These are phyloP conservation scores for Stomorhina lunata DNA, from an alignment of 2,888 invertebrate species.

Conservation along the genomic window DNA sequence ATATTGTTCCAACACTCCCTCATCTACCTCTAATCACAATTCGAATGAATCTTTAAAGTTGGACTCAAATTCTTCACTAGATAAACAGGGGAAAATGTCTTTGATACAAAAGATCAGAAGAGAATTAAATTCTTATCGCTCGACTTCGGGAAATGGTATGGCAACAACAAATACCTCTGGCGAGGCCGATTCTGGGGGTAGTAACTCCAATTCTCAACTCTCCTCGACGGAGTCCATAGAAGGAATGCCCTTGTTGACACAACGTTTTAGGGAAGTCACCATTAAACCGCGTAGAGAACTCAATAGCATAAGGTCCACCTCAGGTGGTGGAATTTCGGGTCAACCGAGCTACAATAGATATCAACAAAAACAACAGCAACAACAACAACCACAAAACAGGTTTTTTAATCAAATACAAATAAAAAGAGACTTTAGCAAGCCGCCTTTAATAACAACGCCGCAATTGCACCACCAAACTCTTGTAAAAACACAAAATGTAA, in stretches of 20 bases:
- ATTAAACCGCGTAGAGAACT: conserved; percentile 72
- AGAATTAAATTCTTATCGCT: conserved; percentile 73
- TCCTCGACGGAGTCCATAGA: conserved; percentile 76
- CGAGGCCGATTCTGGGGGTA: conserved; percentile 72
- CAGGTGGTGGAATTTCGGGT: conserved; percentile 48
- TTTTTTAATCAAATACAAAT: conserved; percentile 66
- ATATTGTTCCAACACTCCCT: conserved; percentile 60
- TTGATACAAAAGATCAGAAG: conserved; percentile 75
- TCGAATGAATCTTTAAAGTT: conserved; percentile 71
- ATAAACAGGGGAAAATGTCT: conserved; percentile 69
- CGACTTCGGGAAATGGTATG: conserved; percentile 70
- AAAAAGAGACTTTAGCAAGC: conserved; percentile 44
- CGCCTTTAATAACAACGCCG: neutral
- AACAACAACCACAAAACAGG: conserved; percentile 54
- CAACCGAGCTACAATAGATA: conserved; percentile 41
- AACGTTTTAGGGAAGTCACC: conserved; percentile 52
- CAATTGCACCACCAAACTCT: conserved; percentile 32
- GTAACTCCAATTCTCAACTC: conserved; percentile 74
- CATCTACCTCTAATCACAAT: conserved; percentile 63
- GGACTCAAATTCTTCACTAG: conserved; percentile 62
- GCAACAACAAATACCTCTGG: neutral
- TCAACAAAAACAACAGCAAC: too few relatives aligned
- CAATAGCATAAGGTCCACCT: conserved; percentile 75
- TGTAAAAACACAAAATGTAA: conserved; percentile 62
- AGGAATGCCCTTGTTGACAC: conserved; percentile 71